A percentile compares a stretch with the other conserved stretches of the same genome.
Conservation (phyloP, 1,140 invertebrate genomes). For the Trichomalopsis sarcophagae region DNA sequence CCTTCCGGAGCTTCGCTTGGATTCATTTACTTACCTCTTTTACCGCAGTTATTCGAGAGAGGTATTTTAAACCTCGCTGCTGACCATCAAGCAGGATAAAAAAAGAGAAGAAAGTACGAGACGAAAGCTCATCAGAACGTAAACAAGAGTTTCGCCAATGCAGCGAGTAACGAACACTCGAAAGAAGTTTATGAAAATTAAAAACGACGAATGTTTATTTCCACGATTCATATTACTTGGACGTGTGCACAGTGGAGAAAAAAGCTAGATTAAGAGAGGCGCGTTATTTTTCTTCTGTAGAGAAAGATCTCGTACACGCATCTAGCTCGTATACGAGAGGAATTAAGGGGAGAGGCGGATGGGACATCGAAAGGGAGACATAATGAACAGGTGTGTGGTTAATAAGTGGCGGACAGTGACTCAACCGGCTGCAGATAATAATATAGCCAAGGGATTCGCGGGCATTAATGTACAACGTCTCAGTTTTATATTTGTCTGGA, state of each 20-base stretch:
- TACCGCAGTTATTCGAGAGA: neutral
- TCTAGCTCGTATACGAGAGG: neutral
- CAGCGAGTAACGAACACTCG: too few relatives aligned
- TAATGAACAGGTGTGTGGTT: conserved; percentile 21
- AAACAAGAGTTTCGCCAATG: neutral
- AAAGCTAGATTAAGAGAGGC: too few relatives aligned
- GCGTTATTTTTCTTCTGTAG: neutral
- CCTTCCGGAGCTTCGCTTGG: neutral
- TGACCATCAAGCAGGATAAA: neutral
- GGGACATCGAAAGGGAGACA: conserved; percentile 13
- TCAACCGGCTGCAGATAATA: neutral
- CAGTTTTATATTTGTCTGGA: conserved; percentile 19
- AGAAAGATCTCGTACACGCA: neutral
- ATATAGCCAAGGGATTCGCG: neutral
- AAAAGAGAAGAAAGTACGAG: neutral
- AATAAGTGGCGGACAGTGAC: conserved; percentile 12
- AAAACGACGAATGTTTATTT: too few relatives aligned
- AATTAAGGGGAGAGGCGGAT: neutral
- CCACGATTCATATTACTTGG: too few relatives aligned
- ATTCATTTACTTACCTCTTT: conserved; percentile 28
- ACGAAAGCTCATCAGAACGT: neutral
- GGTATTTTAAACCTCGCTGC: neutral
- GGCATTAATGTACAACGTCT: conserved; percentile 25
- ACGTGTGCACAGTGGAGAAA: too few relatives aligned
- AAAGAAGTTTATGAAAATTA: too few relatives aligned